Evolutionary conservation across 2,888 invertebrate species (phyloP).

Genomic region (Calliphora vomitoria): DNA sequence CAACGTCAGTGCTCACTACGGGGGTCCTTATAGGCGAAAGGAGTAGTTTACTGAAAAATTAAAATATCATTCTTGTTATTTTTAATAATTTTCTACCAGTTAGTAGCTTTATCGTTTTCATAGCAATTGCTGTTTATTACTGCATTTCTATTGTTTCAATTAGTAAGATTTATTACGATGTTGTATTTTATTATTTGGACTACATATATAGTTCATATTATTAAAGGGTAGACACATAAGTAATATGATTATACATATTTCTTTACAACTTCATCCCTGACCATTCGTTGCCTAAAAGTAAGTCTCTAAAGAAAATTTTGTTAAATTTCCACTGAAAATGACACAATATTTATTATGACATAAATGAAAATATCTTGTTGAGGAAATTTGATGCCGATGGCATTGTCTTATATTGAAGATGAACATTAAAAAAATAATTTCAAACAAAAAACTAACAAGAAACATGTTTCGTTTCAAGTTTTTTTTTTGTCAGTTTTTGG

Average conservation of each 20-base stretch:
- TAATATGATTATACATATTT: too few relatives aligned
- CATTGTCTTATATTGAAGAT: too few relatives aligned
- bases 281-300: too few relatives aligned
- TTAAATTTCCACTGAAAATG: too few relatives aligned
- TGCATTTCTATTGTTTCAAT: background rate
- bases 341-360: too few relatives aligned
- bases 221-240: too few relatives aligned
- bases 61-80: constrained; percentile 13
- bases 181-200: too few relatives aligned
- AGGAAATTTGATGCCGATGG: background rate
- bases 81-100: background rate
- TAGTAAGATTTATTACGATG: background rate
- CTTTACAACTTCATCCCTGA: too few relatives aligned
- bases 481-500: background rate
- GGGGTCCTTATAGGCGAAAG: constrained; percentile 75
- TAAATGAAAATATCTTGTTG: background rate
- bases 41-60: constrained; percentile 58
- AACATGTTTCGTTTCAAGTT: background rate
- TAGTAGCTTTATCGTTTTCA: background rate
- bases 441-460: background rate
- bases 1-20: constrained; percentile 79
- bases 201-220: too few relatives aligned
- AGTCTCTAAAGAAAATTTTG: too few relatives aligned
- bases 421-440: background rate
- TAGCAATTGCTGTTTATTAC: too few relatives aligned